Evolutionary conservation across 2,797 vertebrate species (phyloP), one percentile per base, ranked within the genome.

Genomic region (Decapterus maruadsi): DNA sequence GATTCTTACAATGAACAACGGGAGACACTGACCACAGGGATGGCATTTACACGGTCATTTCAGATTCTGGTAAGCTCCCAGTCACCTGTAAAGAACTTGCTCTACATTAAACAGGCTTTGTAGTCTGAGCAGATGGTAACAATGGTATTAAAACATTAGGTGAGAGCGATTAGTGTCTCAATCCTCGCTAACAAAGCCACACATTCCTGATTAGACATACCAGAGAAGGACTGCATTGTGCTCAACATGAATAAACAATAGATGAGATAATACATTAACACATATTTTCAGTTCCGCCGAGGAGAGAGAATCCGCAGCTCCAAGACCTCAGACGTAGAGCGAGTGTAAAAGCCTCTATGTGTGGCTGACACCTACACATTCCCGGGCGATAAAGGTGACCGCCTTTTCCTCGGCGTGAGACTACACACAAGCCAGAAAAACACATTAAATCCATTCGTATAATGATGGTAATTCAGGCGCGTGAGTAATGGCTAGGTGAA

Each of bases 81-180:
- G 77, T 87, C 74, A 75, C 8, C 75, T 54, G 36, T 77, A 72
- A 87, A 82, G 68, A 81, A 82, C 60, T 48, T 0, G 29, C 19
- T 60, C 74, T 84, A 69, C 64, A 78, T 77, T 77, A 84, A 85
- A 83, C 26, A 51, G 67, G 76, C 57, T 89, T 85, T 87, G 81
- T 54, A 29, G 66, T 57, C 79, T 40, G 74, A 88, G 80, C 85
- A 86, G 85, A 89, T 85, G 81, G 81, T 53, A 86, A 92, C 82
- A 90, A 88, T 83, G 55, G 82, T 79, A 91, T 90, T 92, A 87
- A 92, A 93, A 87, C 68, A 79, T 82, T 76, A 85, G 86, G 73
- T 84, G 77, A 74, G 70, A 80, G 69, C 86, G 85, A 91, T 92
- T 89, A 92, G 81, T 43, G 65, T 58, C 73, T 84, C 81, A 85